Conservation (phyloP, 2,113 vertebrate species). For the Vanacampus margaritifer region DNA sequence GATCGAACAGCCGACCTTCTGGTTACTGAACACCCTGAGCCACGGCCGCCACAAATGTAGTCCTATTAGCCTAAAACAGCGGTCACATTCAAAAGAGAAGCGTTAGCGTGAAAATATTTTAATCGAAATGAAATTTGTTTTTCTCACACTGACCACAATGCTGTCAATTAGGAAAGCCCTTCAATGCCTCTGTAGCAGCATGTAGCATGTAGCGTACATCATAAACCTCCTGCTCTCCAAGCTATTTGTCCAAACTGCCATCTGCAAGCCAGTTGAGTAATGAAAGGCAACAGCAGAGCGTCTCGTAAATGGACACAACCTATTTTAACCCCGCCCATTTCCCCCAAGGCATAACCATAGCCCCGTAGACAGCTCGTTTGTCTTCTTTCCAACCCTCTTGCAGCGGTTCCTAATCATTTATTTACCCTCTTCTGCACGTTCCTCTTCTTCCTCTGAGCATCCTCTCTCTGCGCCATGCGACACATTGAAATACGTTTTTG, state of each 20-base stretch:
- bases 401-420: constrained; percentile 22
- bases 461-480: not conserved
- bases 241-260: constrained; percentile 31
- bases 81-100: too few species aligned
- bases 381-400: constrained; percentile 23
- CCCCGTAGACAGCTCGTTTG: constrained; percentile 28
- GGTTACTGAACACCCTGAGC: too few species aligned
- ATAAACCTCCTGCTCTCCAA: constrained; percentile 9
- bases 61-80: too few species aligned
- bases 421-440: constrained; percentile 12
- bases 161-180: not conserved
- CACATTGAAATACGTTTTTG: not conserved
- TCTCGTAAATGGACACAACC: constrained; percentile 17
- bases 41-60: too few species aligned
- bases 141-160: not conserved
- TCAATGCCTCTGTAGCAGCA: not conserved
- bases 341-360: not conserved
- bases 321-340: not conserved
- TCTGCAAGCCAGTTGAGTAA: constrained; percentile 17
- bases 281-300: constrained; percentile 23
- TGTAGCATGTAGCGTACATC: not conserved
- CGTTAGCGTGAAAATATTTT: too few species aligned
- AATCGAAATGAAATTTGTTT: not conserved
- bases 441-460: constrained; percentile 1
- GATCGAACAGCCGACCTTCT: too few species aligned